Conservation (phyloP, 2,113 vertebrate genomes). For the Coptodon bakossiorum region DNA sequence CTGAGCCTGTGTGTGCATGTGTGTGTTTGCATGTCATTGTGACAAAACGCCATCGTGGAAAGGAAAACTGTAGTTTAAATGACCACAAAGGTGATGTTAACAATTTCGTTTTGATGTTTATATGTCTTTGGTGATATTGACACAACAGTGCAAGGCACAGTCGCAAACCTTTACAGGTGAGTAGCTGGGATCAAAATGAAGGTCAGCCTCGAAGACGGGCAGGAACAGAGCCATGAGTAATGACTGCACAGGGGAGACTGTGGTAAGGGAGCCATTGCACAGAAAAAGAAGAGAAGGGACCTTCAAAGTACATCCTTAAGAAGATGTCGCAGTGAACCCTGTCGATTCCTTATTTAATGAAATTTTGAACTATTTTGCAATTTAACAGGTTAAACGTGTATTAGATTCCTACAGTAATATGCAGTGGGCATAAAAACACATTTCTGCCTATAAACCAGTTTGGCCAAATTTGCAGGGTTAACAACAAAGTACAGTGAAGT, state of each 20-base stretch:
- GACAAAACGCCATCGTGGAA: background rate
- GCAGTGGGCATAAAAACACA: background rate
- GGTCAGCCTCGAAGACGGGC: background rate
- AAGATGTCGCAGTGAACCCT: background rate
- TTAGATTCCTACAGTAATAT: background rate
- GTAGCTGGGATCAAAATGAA: background rate
- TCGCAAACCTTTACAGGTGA: background rate
- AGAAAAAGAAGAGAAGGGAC: background rate
- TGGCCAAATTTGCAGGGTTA: background rate
- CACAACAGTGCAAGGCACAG: background rate
- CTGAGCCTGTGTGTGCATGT: background rate
- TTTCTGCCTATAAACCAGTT: background rate
- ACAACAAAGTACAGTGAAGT: background rate
- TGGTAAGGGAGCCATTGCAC: background rate
- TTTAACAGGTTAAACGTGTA: background rate
- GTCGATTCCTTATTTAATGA: background rate
- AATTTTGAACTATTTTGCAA: background rate
- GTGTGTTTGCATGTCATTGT: background rate
- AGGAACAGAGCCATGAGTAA: background rate
- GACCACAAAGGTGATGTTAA: background rate
- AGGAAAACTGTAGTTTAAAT: background rate
- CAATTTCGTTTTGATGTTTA: background rate
- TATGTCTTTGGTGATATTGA: background rate
- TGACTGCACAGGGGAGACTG: background rate
- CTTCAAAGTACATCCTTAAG: background rate